These are phyloP conservation scores for Erpornis zantholeuca DNA, from an alignment of 2,113 vertebrate genomes.

Conservation along the genomic window DNA sequence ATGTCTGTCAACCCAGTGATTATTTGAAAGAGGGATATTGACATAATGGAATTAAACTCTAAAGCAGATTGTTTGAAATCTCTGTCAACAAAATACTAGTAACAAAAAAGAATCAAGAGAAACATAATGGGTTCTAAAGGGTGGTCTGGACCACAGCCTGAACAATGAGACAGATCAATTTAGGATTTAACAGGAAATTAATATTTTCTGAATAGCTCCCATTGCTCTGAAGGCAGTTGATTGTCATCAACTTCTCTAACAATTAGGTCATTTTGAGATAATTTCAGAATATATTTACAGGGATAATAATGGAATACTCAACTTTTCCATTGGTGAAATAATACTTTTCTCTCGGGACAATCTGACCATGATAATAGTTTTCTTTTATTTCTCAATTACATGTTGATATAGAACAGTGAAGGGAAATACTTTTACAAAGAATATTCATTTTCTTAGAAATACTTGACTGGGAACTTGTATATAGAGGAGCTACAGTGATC, in stretches of 20 bases:
- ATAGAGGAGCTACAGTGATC: background rate
- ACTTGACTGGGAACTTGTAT: background rate
- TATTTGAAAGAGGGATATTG: background rate
- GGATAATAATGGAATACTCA: background rate
- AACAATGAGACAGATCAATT: background rate
- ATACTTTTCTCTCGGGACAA: background rate
- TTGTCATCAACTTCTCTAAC: background rate
- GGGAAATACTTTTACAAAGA: background rate
- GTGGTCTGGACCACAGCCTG: background rate
- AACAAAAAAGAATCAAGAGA: background rate
- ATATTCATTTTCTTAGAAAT: background rate
- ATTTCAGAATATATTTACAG: background rate
- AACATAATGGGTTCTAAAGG: background rate
- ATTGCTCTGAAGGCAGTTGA: background rate
- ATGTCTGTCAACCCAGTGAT: background rate
- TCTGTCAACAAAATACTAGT: background rate
- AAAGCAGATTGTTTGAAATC: background rate
- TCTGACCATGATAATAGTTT: background rate
- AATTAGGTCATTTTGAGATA: background rate
- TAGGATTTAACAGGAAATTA: background rate
- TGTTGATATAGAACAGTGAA: background rate
- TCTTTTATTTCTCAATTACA: background rate
- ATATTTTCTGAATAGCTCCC: background rate
- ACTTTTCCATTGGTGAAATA: background rate
- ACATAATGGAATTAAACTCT: background rate